Base-by-base conservation (phyloP, 2,888 invertebrate species). In the Heliconius ethilla region DNA sequence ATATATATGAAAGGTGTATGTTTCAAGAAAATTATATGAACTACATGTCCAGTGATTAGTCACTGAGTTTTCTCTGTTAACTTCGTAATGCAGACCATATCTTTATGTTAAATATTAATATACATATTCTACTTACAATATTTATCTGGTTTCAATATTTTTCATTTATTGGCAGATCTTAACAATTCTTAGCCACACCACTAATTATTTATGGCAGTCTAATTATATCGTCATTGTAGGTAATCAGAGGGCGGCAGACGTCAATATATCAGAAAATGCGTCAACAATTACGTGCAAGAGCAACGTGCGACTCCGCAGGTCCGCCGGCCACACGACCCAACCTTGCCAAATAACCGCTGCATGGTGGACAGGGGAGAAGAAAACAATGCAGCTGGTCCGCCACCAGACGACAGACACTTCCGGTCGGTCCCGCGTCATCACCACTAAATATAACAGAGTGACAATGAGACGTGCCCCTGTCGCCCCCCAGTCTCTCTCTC, bases 371-470 rank as follows among this genome's bases (percentile, higher is more conserved):
- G 18, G 63, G 66, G 73, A 73, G 63, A 33, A 59, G 70, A 33
- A 33, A 72, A 25, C 73, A 55, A 82, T 82, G 83, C 83, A 81
- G 82, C 80, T 82, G 77, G 73, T 78, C 79, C 80, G 82, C 82
- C 86, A 82, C 83, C 77, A 83, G 88, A 76, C 85, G 91, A 92
- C 90, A 87, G 90, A 91, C 88, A 87, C 89, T 89, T 92, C 91
- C 91, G 89, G 81, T 51, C 85, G 81, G 83, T 82, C 79, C 80
- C 86, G 83, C 86, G 83, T 83, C 86, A 84, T 89, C 89, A 87
- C 83, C 88, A 89, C 91, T 91, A 91, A 89, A 91, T 91, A 91
- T 91, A 91, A 83, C 85, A 79, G 83, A 80, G 84, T 85, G 89
- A 87, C 89, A 89, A 87, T 89, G 89, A 90, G 89, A 91, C 90